Base-by-base conservation (phyloP, 2,888 invertebrate genomes). In the Blomia tropicalis region DNA sequence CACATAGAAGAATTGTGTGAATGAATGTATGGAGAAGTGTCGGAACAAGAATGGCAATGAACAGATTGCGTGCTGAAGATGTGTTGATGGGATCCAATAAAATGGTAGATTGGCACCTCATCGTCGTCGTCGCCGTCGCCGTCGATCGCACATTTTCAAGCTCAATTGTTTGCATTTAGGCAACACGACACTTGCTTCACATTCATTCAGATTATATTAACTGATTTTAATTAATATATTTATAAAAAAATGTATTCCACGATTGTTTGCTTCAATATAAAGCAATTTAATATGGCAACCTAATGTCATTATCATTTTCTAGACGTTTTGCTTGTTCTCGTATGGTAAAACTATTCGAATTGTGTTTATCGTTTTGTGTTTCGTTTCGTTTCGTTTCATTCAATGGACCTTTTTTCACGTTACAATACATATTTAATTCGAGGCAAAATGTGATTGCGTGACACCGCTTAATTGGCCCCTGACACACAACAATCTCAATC, bases 91-190 rank as follows among this genome's bases (percentile, higher is more conserved):
- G n/a, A n/a, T n/a, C n/a, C n/a, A n/a, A n/a, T n/a, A n/a, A n/a
- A n/a, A n/a, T n/a, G n/a, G n/a, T n/a, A n/a, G n/a, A 47, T 47
- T 47, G 51, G 51, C 51, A 47, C 51, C 51, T 47, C n/a, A 11
- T n/a, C 51, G 51, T 7, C 7, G 11, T 27, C 14, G 7, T 47
- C 51, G 7, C 51, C 7, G 51, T 47, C 7, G 51, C 51, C n/a
- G 41, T 17, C 41, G 41, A n/a, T 41, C 14, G 41, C 41, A n/a
- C 14, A n/a, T 41, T 14, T n/a, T 41, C n/a, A n/a, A n/a, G n/a
- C n/a, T n/a, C n/a, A n/a, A n/a, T n/a, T n/a, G n/a, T n/a, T n/a
- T n/a, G n/a, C n/a, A n/a, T n/a, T n/a, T n/a, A n/a, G n/a, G n/a
- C n/a, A n/a, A n/a, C n/a, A n/a, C n/a, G n/a, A n/a, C 7, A 47